Percentiles rank a stretch among this genome's conserved stretches.
Conservation (phyloP, 2,113 vertebrate genomes). For the Phrynosoma platyrhinos region DNA sequence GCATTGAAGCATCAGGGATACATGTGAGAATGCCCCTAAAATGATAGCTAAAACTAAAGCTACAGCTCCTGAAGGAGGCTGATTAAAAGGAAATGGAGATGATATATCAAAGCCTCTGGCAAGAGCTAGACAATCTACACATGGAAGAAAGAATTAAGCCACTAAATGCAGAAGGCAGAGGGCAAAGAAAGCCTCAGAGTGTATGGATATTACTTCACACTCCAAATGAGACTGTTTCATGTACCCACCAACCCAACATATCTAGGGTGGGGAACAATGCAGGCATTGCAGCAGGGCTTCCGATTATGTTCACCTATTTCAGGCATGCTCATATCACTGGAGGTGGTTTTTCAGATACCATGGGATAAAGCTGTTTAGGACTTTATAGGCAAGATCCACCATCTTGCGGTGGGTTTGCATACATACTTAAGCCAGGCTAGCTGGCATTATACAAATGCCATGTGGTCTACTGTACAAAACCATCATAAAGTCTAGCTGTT, state of each 20-base stretch:
- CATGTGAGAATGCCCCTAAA: neutral
- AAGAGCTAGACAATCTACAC: neutral
- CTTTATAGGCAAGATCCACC: too few species aligned
- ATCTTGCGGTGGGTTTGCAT: neutral
- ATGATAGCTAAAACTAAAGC: neutral
- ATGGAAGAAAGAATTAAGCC: neutral
- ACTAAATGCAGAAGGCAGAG: neutral
- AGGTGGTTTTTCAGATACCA: too few species aligned
- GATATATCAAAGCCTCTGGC: neutral
- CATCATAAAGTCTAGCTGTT: too few species aligned
- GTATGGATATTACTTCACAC: neutral
- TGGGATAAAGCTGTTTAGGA: too few species aligned
- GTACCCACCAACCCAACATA: neutral
- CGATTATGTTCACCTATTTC: too few species aligned
- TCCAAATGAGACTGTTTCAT: neutral
- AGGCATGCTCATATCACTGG: too few species aligned
- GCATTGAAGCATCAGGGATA: too few species aligned
- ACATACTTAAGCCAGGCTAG: neutral
- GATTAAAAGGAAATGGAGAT: neutral
- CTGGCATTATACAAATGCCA: neutral
- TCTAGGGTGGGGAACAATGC: too few species aligned
- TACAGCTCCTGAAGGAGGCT: neutral
- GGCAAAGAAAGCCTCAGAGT: too few species aligned
- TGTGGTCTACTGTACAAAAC: too few species aligned
- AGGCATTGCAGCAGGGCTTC: too few species aligned